Base-by-base conservation (phyloP, 2,888 invertebrate species). In the Diadegma fenestrale region DNA sequence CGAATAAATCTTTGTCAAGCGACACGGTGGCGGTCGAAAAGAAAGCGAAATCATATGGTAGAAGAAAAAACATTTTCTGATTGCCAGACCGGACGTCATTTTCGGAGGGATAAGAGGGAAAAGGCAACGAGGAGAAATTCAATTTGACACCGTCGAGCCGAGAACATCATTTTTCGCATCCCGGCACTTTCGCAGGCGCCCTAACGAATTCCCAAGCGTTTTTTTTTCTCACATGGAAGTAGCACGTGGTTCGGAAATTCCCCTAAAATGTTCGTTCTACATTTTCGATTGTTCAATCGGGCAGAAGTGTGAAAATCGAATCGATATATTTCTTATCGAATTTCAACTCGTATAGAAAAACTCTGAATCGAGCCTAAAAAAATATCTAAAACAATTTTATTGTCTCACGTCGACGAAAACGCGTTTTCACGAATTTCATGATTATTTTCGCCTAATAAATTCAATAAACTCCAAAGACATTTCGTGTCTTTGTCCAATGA, bases 81-180 rank as follows among this genome's bases (percentile, higher is more conserved):
- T 89, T 88, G 88, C 82, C 84, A 82, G 72, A 83, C 88, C 89
- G 91, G 89, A 90, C 86, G 87, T 87, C 86, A 86, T 85, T 87
- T 81, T 76, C 68, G 82, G 82, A 17, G 71, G 22, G 33, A 71
- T 17, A 43, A 7, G n/a, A n/a, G 69, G 51, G 33, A 48, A 71
- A 78, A 41, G 80, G 80, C 75, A 64, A 80, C 76, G 58, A 80
- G 58, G 43, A 87, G 85, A 89, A 90, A 92, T 91, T 91, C 88
- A 89, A 92, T 91, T 91, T 90, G 89, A 89, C 88, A 88, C 83
- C 81, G 80, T 68, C 73, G 84, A 58, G 61, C 72, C 76, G 64
- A 75, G 63, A 76, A 61, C 63, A 66, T 71, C 51, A 80, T 82
- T 82, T 80, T 80, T 80, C 82, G 79, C 80, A 77, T 76, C 76